Conservation (phyloP, 2,113 vertebrate species). For the Hystrix cristata region DNA sequence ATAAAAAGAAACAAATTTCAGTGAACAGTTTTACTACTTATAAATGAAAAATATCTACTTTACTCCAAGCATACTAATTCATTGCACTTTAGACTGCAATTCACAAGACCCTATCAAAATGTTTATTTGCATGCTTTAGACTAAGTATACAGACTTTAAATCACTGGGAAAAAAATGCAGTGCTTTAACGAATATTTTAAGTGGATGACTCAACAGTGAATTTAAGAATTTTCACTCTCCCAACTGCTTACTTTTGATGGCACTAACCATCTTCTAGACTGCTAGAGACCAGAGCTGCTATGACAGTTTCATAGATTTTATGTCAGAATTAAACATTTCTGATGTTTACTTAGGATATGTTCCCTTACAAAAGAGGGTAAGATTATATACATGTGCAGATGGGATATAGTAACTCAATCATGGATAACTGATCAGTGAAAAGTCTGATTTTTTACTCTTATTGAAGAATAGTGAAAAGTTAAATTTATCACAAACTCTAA, state of each 20-base stretch:
- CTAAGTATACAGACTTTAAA: slow-evolving; percentile 24
- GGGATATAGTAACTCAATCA: background rate
- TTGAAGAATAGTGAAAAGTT: slow-evolving; percentile 33
- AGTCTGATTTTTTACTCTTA: background rate
- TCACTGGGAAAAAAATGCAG: background rate
- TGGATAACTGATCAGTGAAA: background rate
- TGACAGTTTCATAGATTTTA: background rate
- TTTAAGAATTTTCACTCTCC: slow-evolving; percentile 14
- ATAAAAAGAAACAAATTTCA: slow-evolving; percentile 78
- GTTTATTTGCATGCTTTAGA: slow-evolving; percentile 7
- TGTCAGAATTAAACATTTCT: slow-evolving; percentile 48
- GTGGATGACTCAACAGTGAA: background rate
- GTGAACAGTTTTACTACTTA: slow-evolving; percentile 74
- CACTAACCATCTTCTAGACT: background rate
- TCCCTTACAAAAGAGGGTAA: background rate
- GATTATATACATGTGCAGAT: background rate
- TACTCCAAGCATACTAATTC: slow-evolving; percentile 44
- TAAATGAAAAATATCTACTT: slow-evolving; percentile 65
- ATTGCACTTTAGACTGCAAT: slow-evolving; percentile 2
- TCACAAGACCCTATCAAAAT: background rate
- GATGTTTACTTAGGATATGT: background rate
- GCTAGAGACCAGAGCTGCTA: background rate
- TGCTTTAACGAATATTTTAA: slow-evolving; percentile 17
- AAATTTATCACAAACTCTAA: slow-evolving; percentile 34
- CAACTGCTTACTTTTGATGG: background rate